Conservation (phyloP, 2,797 vertebrate species). For the Dermochelys coriacea region DNA sequence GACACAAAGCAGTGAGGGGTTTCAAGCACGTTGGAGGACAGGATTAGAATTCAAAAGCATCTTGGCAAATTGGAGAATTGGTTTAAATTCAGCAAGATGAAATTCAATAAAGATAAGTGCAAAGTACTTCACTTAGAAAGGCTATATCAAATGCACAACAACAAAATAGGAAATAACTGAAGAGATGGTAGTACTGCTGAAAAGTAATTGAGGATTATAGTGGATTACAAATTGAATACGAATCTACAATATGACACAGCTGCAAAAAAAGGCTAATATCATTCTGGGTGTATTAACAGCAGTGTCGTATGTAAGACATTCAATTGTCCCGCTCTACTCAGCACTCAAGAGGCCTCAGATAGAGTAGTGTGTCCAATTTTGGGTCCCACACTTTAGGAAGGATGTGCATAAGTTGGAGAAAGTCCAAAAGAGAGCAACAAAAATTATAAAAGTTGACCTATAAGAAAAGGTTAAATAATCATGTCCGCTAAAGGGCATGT, state of each 20-base stretch:
- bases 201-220: background rate
- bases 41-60: background rate
- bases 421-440: background rate
- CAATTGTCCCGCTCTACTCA: background rate
- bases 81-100: background rate
- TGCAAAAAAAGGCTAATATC: background rate
- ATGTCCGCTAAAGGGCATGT: too few relatives aligned
- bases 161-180: background rate
- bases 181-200: background rate
- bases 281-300: background rate
- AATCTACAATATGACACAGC: background rate
- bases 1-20: background rate
- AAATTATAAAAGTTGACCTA: background rate
- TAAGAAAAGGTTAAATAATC: background rate
- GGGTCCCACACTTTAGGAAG: too few relatives aligned
- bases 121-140: background rate
- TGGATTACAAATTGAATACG: background rate
- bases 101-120: background rate
- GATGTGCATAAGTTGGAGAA: background rate
- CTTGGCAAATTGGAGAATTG: background rate
- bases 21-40: background rate
- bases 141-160: background rate
- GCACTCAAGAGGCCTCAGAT: background rate
- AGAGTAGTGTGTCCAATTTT: background rate
- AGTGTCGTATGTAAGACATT: background rate